These are phyloP conservation scores for Pollicipes pollicipes DNA, from an alignment of 1,140 invertebrate genomes.

Conservation along the genomic window DNA sequence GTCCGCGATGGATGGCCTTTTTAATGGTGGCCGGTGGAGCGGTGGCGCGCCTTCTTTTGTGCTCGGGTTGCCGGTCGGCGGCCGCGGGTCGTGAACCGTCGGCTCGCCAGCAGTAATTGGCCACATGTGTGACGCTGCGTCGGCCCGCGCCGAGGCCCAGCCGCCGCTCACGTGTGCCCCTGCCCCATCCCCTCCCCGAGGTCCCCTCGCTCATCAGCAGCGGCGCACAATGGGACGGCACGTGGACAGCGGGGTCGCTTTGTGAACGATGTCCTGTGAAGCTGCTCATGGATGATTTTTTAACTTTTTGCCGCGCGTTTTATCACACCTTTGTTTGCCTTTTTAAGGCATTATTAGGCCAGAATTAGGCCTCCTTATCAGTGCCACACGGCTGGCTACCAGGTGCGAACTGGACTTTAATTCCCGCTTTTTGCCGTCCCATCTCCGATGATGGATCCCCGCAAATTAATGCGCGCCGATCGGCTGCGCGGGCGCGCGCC, in stretches of 20 bases:
- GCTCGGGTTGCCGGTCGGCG: background rate
- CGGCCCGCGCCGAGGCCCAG: no score
- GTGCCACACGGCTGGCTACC: background rate
- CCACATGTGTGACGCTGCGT: no score
- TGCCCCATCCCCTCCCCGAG: no score
- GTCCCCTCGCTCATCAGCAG: no score
- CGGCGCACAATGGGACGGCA: background rate
- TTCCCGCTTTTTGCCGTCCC: background rate
- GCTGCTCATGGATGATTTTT: background rate
- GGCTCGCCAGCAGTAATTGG: no score
- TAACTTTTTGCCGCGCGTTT: background rate
- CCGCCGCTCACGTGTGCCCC: no score
- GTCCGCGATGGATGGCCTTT: background rate
- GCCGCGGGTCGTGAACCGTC: no score
- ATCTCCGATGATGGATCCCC: background rate
- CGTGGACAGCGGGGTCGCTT: background rate
- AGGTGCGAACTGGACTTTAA: background rate
- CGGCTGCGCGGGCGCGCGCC: no score
- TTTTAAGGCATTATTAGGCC: background rate
- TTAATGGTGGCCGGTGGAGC: background rate
- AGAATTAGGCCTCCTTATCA: background rate
- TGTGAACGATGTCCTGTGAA: background rate
- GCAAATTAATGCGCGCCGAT: background rate
- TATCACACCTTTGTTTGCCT: slow-evolving; percentile 1
- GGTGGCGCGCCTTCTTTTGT: background rate